These are phyloP conservation scores for Phyllotreta striolata DNA, from an alignment of 2,888 invertebrate genomes.

Conservation along the genomic window DNA sequence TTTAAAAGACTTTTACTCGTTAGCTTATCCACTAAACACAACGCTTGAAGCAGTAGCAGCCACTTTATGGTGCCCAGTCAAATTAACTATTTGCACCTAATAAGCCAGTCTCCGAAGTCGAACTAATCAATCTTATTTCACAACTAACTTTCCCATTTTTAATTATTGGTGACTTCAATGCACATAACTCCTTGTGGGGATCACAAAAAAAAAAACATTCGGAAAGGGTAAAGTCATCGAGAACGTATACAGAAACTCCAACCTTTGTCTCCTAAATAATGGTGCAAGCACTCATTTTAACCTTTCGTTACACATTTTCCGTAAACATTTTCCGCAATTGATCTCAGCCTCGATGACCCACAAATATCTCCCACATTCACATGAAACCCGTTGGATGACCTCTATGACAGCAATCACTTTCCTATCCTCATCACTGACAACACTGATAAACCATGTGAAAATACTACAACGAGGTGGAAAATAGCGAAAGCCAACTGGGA, in stretches of 20 bases:
- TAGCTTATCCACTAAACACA: constrained; percentile 13
- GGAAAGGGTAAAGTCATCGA: constrained; percentile 18
- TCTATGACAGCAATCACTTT: constrained; percentile 12
- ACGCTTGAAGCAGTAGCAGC: constrained; percentile 6
- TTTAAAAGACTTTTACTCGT: constrained; percentile 3
- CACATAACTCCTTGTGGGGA: constrained; percentile 16
- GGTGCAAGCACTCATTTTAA: constrained; percentile 24
- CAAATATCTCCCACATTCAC: constrained; percentile 8
- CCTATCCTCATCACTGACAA: constrained; percentile 22
- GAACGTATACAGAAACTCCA: constrained; percentile 8
- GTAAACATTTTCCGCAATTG: constrained; percentile 17
- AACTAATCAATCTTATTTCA: not conserved
- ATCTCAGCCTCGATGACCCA: constrained; percentile 5
- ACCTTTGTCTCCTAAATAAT: constrained; percentile 17
- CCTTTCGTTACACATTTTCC: constrained; percentile 15
- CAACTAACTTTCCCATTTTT: constrained; percentile 12
- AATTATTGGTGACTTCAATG: constrained; percentile 12
- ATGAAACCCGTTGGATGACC: constrained; percentile 11
- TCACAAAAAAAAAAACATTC: constrained; percentile 11
- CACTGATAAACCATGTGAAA: not conserved
- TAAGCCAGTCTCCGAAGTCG: not conserved
- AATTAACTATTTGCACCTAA: constrained; percentile 10
- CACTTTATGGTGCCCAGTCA: constrained; percentile 7
- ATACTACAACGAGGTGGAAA: constrained; percentile 14
- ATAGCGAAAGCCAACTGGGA: not conserved